phyloP scores from a whole-genome alignment of 1,140 invertebrate species.

The Caenorhabditis inopinata region DNA sequence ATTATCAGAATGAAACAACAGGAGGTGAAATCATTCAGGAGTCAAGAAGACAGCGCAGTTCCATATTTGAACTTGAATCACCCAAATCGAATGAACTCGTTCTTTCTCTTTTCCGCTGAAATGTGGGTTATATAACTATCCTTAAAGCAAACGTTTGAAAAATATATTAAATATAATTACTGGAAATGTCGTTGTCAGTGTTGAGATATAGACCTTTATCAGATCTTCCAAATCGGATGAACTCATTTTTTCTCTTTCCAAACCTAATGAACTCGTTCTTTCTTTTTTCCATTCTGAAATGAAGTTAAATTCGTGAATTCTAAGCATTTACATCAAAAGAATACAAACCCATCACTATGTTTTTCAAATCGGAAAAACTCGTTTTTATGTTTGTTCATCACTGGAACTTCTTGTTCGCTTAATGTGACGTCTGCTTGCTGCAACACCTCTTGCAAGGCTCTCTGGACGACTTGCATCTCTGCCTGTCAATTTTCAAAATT shows the following conservation, averaged over 20 bases:
- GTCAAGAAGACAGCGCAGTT: no score
- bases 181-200: constrained; percentile 7
- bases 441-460: constrained; percentile 25
- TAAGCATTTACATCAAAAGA: background rate
- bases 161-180: background rate
- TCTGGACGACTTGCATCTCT: constrained; percentile 19
- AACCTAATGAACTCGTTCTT: constrained; percentile 55
- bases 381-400: constrained; percentile 41
- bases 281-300: constrained; percentile 47
- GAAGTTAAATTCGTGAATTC: background rate
- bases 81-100: constrained; percentile 59
- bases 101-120: constrained; percentile 51
- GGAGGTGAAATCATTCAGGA: background rate
- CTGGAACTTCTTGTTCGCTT: constrained; percentile 10
- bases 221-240: constrained; percentile 49
- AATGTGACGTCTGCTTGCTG: constrained; percentile 21
- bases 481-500: no score
- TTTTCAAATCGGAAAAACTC: constrained; percentile 49
- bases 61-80: background rate
- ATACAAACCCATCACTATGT: constrained; percentile 8
- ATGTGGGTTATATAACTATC: background rate
- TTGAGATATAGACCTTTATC: constrained; percentile 11
- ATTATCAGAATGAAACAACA: background rate
- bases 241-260: constrained; percentile 53
- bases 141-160: background rate